phyloP scores from a whole-genome alignment of 2,888 invertebrate genomes.

The Spodoptera exigua region DNA sequence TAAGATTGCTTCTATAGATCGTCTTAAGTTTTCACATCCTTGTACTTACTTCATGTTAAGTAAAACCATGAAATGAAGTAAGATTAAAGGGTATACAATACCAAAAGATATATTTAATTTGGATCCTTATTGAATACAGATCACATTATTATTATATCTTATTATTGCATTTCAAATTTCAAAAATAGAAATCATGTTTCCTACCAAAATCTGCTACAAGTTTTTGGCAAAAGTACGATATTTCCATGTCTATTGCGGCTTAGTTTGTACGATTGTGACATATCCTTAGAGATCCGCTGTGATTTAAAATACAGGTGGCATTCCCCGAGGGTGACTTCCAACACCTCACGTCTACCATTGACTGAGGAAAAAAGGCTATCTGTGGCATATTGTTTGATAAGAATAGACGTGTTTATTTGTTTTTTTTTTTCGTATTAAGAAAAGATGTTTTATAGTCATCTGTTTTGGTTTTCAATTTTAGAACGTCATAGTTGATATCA shows the following conservation, averaged over 20 bases:
- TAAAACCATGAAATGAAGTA: too few relatives aligned
- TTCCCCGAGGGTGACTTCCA: conserved; percentile 42
- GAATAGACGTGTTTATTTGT: conserved; percentile 2
- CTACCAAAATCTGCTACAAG: conserved; percentile 8
- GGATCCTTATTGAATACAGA: too few relatives aligned
- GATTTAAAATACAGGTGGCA: conserved; percentile 64
- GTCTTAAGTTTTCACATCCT: too few relatives aligned
- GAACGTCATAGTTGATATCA: too few relatives aligned
- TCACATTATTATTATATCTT: too few relatives aligned
- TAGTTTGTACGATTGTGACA: conserved; percentile 59
- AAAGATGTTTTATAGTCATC: neutral
- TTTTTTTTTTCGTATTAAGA: conserved; percentile 6
- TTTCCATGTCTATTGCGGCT: conserved; percentile 34
- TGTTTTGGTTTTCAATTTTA: too few relatives aligned
- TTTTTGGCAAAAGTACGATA: conserved; percentile 7
- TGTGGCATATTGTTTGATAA: conserved; percentile 12
- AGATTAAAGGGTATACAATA: too few relatives aligned
- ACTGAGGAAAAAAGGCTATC: conserved; percentile 31
- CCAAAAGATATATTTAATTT: too few relatives aligned
- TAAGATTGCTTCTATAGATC: too few relatives aligned
- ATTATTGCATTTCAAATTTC: too few relatives aligned
- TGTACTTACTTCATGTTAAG: too few relatives aligned
- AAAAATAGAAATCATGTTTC: conserved; percentile 9
- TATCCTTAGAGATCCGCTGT: conserved; percentile 56
- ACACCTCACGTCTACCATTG: conserved; percentile 32